Evolutionary conservation across 2,888 invertebrate genomes (phyloP), one percentile per base, ranked within the genome.

Genomic region (Troides helena): DNA sequence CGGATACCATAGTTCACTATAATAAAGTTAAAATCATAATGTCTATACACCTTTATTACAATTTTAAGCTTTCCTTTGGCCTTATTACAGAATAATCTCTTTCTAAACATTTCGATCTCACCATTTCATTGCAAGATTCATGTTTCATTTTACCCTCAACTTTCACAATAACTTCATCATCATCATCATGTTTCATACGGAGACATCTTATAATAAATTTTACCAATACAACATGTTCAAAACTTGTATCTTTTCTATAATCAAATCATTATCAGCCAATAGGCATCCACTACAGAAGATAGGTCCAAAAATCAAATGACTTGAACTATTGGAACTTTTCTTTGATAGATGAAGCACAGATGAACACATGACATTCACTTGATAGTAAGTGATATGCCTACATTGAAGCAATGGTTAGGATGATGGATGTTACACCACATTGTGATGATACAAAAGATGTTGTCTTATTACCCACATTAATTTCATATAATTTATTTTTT

Each of bases 1-100:
- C 69, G 62, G 69, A 69, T 65, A 53, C 60, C 56, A 56, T 43
- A 69, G 65, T 69, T 62, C 43, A 18, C 56, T 25, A 50, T 43
- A 30, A 62, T 46, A n/a, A 67, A 46, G 10, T n/a, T 25, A 23
- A 43, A 39, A 56, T 21, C 23, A 43, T 10, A 46, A 46, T 60
- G 36, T 36, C 18, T 18, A 60, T 12, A 60, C 25, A 46, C 0
- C 14, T 46, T 46, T 46, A 46, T 46, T 46, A 46, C 14, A 46
- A 46, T 25, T 23, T 58, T 23, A 21, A 58, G 3, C 23, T 23
- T 58, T 23, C 21, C 57, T 58, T 58, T 58, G 25, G 23, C 4
- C 23, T 58, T n/a, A 58, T 14, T 58, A 58, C 57, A 23, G 23
- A 62, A 12, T 23, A 50, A 50, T 62, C 21, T 58, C 57, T 23